A percentile compares a stretch with the other conserved stretches of the same genome.
Conservation (phyloP, 2,888 invertebrate species). For the Melieria omissa region DNA sequence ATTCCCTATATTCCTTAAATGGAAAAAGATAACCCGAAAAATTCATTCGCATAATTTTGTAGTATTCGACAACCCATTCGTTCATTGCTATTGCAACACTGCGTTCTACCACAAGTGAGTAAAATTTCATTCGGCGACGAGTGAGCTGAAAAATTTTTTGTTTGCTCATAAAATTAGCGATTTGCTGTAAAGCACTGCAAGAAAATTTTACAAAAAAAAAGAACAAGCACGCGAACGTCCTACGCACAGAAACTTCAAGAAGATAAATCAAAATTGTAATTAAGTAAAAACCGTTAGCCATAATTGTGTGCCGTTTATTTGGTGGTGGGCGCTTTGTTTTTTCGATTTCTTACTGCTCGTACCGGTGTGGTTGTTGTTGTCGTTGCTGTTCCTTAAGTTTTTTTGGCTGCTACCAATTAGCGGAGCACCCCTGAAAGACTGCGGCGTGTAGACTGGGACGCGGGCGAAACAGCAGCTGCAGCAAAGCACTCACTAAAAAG, state of each 20-base stretch:
- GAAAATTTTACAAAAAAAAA: too few species aligned
- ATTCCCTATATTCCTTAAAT: too few species aligned
- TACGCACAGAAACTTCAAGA: neutral
- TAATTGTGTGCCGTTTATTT: neutral
- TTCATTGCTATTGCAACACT: too few species aligned
- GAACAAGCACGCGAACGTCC: too few species aligned
- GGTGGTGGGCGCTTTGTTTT: too few species aligned
- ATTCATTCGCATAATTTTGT: too few species aligned
- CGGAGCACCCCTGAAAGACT: conserved; percentile 2
- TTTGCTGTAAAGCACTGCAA: neutral
- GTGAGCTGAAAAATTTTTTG: neutral
- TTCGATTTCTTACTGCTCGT: too few species aligned
- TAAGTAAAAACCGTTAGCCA: neutral
- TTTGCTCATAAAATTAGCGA: neutral
- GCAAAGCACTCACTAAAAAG: too few species aligned
- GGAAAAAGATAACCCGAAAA: too few species aligned
- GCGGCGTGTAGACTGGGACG: too few species aligned
- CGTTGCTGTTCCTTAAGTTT: conserved; percentile 6
- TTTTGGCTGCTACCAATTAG: conserved; percentile 13
- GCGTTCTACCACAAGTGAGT: neutral
- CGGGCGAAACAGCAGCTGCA: too few species aligned
- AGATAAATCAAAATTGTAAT: neutral
- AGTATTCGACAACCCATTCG: too few species aligned
- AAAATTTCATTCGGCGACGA: neutral
- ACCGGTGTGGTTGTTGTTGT: neutral